Percentiles rank a stretch among this genome's conserved stretches.
These are phyloP conservation scores for Oreocharis arfaki DNA, from an alignment of 2,113 vertebrate genomes.

Conservation along the genomic window DNA sequence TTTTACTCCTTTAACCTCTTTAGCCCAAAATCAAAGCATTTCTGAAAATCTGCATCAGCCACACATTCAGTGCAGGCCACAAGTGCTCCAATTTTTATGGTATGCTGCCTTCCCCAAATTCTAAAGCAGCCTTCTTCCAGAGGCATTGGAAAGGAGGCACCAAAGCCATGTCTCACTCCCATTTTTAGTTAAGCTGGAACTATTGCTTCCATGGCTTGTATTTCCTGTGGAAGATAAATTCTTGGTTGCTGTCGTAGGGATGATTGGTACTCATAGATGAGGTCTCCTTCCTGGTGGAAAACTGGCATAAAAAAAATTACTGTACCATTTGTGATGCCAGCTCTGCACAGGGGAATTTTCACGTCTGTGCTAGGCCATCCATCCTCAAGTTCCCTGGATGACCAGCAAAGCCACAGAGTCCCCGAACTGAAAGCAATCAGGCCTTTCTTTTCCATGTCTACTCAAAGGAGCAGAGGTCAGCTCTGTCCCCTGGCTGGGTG, in stretches of 20 bases:
- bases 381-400: rapidly evolving
- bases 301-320: neutral
- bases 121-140: neutral
- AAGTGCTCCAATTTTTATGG: neutral
- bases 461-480: neutral
- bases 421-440: neutral
- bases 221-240: neutral
- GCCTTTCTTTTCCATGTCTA: neutral
- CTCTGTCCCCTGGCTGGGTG: neutral
- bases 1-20: neutral
- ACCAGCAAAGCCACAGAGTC: neutral
- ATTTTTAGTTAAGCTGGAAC: neutral
- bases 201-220: neutral
- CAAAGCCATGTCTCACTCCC: neutral
- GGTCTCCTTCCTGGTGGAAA: neutral
- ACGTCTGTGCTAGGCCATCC: neutral
- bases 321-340: neutral
- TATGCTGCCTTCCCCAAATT: neutral
- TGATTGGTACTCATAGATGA: rapidly evolving
- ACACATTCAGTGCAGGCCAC: neutral
- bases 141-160: neutral
- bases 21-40: neutral
- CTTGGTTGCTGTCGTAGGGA: neutral
- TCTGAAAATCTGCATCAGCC: neutral
- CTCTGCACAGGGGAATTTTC: neutral